Base-by-base conservation (phyloP, 2,797 vertebrate genomes). In the Balearica regulorum region DNA sequence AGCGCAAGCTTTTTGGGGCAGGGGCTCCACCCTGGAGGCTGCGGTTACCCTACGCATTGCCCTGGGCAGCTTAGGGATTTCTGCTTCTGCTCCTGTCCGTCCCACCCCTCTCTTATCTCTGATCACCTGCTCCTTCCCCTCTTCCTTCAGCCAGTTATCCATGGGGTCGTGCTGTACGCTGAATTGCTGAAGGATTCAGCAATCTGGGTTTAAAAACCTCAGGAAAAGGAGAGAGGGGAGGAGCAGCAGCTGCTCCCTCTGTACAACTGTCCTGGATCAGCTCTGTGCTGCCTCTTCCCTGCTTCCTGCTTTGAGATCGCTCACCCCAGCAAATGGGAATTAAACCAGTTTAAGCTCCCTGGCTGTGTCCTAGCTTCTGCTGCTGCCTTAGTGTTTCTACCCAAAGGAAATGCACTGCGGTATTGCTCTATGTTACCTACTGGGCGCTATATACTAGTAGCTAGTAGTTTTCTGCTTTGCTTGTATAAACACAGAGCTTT, bases 21-120 rank as follows among this genome's bases (percentile, higher is more conserved):
- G 71, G 54, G 68, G 24, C 68, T 81, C 66, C 77, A 31, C 48
- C 25, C 33, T 89, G 28, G 18, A 49, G 41, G 29, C 62, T 69
- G 39, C 1, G 4, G 48, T 66, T 65, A n/a, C 10, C 53, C 46
- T 54, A 0, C 8, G 4, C 2, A 0, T 62, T 81, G 15, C 29
- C 11, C 37, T 51, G 26, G 33, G 41, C 14, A 68, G 2, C 10
- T 49, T 10, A 35, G 64, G 37, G 49, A 26, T 54, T 80, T 68
- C 60, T 87, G 49, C 37, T 16, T 76, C 65, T 4, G 0, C 16
- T 64, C 53, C 29, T 54, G 39, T n/a, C 12, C 39, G 10, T 87
- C 25, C 21, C 43, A 48, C 21, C 22, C 31, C 26, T 44, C 26
- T 44, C 24, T 82, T 20, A 5, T 1, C 28, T 68, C 22, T 87